Conservation (phyloP, 2,113 vertebrate genomes). For the Paramormyrops kingsleyae region DNA sequence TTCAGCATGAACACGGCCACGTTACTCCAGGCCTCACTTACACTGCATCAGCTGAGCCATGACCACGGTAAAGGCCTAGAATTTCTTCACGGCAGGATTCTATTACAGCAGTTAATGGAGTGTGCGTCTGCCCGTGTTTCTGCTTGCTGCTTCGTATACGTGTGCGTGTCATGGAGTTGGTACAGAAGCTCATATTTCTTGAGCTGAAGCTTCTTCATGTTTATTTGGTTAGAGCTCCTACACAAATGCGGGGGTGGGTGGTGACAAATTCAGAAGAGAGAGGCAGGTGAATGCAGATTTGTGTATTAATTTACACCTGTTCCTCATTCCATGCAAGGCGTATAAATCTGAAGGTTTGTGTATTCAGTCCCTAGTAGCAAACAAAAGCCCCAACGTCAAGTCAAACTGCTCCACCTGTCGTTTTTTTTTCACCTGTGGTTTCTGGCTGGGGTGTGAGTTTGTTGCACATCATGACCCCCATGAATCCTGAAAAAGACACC, state of each 20-base stretch:
- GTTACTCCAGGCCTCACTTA: neutral
- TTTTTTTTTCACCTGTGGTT: neutral
- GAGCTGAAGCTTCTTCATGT: neutral
- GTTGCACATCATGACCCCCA: neutral
- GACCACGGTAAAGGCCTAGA: neutral
- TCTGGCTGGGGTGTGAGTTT: neutral
- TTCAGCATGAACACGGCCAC: neutral
- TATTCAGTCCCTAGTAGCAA: neutral
- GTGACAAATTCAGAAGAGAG: neutral
- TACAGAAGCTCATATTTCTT: neutral
- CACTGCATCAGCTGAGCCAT: neutral
- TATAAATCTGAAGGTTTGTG: neutral
- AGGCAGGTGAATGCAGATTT: neutral
- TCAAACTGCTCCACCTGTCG: neutral
- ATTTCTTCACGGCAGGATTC: neutral
- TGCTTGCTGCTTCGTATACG: constrained; percentile 18
- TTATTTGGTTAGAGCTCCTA: neutral
- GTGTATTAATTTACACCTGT: neutral
- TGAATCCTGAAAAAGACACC: neutral
- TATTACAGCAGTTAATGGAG: neutral
- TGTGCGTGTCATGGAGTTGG: neutral
- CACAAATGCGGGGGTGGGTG: neutral
- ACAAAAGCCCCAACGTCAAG: neutral
- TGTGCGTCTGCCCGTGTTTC: neutral
- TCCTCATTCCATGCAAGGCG: neutral